Evolutionary conservation across 2,113 vertebrate species (phyloP).

Genomic region (Macquaria ambigua): DNA sequence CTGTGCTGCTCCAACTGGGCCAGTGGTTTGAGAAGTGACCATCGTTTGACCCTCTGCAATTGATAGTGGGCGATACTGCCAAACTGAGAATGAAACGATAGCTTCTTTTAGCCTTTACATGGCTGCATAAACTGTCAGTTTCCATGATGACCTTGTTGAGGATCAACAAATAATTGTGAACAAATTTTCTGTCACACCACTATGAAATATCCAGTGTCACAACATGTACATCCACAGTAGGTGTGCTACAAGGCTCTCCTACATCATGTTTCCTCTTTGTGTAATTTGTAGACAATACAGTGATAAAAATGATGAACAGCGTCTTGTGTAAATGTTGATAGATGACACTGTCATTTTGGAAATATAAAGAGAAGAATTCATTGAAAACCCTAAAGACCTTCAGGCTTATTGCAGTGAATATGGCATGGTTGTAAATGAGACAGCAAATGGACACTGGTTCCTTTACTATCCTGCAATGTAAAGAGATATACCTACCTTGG

Average conservation of each 20-base stretch:
- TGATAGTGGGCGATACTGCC: neutral
- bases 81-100: neutral
- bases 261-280: neutral
- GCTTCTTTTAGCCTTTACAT: neutral
- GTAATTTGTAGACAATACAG: neutral
- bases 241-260: neutral
- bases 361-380: conserved; percentile 27
- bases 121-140: neutral
- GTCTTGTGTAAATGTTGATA: conserved; percentile 17
- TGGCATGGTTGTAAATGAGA: conserved; percentile 12
- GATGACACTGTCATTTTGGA: conserved; percentile 21
- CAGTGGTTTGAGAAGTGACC: neutral
- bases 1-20: neutral
- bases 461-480: neutral
- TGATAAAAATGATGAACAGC: conserved; percentile 25
- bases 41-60: neutral
- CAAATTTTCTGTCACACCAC: neutral
- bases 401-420: conserved; percentile 12
- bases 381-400: conserved; percentile 34
- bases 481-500: neutral
- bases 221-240: neutral
- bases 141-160: neutral
- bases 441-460: neutral
- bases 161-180: neutral
- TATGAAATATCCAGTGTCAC: neutral